Evolutionary conservation across 2,888 invertebrate genomes (phyloP).

Genomic region (Drosophila monieri): DNA sequence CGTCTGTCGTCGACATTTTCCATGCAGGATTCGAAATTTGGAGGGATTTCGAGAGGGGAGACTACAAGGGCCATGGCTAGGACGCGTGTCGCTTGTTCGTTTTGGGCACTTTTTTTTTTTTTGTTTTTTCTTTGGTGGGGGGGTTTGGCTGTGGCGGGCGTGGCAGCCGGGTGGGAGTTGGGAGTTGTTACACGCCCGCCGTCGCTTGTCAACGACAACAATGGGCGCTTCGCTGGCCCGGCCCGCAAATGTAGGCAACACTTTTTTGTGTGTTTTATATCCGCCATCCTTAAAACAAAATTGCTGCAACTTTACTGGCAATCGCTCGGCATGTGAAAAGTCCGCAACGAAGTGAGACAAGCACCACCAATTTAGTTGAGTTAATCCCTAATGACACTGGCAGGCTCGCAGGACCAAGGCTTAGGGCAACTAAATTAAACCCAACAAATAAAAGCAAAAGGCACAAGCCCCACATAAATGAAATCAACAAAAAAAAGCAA

Average conservation of each 20-base stretch:
- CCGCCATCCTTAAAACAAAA: slow-evolving; percentile 33
- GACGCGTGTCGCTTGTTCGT: slow-evolving; percentile 78
- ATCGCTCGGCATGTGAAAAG: slow-evolving; percentile 29
- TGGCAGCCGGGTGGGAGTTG: slow-evolving; percentile 8
- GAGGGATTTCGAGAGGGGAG: slow-evolving; percentile 11
- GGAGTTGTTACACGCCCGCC: slow-evolving; percentile 10
- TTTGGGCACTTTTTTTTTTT: slow-evolving; percentile 53
- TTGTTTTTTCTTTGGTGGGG: slow-evolving; percentile 53
- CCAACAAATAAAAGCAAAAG: slow-evolving; percentile 6
- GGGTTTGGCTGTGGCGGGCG: slow-evolving; percentile 28
- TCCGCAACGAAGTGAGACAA: slow-evolving; percentile 27
- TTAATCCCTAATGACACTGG: slow-evolving; percentile 47
- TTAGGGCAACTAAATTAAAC: slow-evolving; percentile 34
- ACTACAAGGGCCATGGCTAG: slow-evolving; percentile 48
- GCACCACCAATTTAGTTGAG: slow-evolving; percentile 31
- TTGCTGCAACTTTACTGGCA: slow-evolving; percentile 25
- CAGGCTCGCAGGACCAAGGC: slow-evolving; percentile 22
- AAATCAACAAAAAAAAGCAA: slow-evolving; percentile 6
- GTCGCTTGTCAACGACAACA: slow-evolving; percentile 39
- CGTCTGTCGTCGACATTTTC: slow-evolving; percentile 77
- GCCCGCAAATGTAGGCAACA: slow-evolving; percentile 59
- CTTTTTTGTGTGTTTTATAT: slow-evolving; percentile 41
- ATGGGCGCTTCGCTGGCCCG: slow-evolving; percentile 29
- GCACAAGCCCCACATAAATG: background rate
- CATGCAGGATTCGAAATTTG: slow-evolving; percentile 24